Evolutionary conservation across 2,888 invertebrate species (phyloP).

Genomic region (Lasioglossum leucozonium): DNA sequence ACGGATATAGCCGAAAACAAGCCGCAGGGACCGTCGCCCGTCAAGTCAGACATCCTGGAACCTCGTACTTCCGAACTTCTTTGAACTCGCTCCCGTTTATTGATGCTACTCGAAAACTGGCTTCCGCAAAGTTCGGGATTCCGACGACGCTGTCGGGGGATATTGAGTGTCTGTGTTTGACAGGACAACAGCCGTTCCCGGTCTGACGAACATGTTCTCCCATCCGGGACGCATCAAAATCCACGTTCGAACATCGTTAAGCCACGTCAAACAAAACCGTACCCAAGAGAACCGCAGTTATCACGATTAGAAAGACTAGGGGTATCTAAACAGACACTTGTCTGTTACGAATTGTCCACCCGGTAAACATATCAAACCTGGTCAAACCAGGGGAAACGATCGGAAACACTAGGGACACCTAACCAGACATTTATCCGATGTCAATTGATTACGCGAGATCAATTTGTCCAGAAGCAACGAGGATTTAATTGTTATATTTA

Average conservation of each 20-base stretch:
- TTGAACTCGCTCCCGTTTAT: constrained; percentile 9
- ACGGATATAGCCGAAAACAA: not conserved
- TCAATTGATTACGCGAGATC: not conserved
- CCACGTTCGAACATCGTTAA: not conserved
- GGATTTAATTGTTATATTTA: not conserved
- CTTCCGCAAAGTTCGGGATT: not conserved
- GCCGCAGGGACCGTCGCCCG: not conserved
- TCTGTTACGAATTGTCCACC: no score
- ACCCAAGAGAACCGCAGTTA: not conserved
- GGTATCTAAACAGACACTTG: not conserved
- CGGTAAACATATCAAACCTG: no score
- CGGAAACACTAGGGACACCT: no score
- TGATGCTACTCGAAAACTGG: not conserved
- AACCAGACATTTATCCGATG: no score
- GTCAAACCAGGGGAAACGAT: no score
- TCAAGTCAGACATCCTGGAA: constrained; percentile 20
- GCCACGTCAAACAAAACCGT: not conserved
- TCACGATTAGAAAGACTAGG: not conserved
- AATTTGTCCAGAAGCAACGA: not conserved
- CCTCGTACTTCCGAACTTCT: not conserved
- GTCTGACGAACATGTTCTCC: not conserved
- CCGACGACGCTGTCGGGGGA: not conserved
- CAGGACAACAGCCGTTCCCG: not conserved
- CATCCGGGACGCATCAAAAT: not conserved
- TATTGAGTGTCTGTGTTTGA: not conserved